Base-by-base conservation (phyloP, 2,797 vertebrate genomes). In the Dipus sagitta region DNA sequence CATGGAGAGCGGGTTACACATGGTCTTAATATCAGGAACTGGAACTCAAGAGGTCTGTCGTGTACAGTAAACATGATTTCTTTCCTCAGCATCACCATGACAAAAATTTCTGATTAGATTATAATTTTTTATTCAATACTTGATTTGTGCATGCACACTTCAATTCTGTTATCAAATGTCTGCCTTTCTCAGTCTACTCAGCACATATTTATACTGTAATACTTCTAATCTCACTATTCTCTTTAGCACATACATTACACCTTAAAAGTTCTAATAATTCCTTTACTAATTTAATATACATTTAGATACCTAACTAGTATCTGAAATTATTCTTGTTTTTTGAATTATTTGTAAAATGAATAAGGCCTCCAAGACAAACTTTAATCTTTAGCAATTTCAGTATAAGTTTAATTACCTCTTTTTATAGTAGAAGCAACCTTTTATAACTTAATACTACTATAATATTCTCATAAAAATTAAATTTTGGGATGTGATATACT, bases 381-480 rank as follows among this genome's bases (percentile, higher is more conserved):
- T 86, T 84, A 84, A 82, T 38, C 21, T 85, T 3, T 21, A 88
- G 7, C 13, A 88, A 76, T 42, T 86, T 85, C 68, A 65, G 21
- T 78, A 47, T 78, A 91, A 86, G 92, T 92, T 96, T 92, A 86
- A 95, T 91, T 90, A 91, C 8, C 21, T 84, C 32, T 87, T 70
- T 95, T 92, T 78, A 65, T 13, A 64, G 32, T 70, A 83, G 6
- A 94, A 94, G 2, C 84, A 70, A 76, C 18, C 52, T 82, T 96
- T 92, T 91, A 88, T 87, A 91, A 79, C 26, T 82, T 94, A 86
- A 94, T 74, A 30, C 9, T 87, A 3, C 82, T 62, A 70, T 18
- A 60, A 30, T 85, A 72, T 88, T 78, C 86, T 88, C 93, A 90
- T 58, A 72, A 93, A 96, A 88, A 92, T 78, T 82, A 85, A 95